Evolutionary conservation across 2,797 vertebrate genomes (phyloP).

Genomic region (Argyrosomus regius): DNA sequence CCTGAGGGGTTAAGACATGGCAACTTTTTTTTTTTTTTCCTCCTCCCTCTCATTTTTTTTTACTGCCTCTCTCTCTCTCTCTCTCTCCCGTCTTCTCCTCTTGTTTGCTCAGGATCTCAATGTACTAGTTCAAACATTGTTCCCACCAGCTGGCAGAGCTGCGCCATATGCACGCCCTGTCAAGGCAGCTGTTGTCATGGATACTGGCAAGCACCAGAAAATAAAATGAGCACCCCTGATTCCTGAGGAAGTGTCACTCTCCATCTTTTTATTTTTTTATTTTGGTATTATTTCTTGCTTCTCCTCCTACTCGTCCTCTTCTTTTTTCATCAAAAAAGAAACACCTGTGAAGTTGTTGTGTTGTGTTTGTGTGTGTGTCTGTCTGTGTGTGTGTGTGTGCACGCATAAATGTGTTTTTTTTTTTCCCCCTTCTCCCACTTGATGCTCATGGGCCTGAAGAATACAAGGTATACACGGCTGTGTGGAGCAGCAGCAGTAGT

Average conservation of each 20-base stretch:
- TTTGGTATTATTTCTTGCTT: conserved; percentile 32
- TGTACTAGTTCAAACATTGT: conserved; percentile 99
- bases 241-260: conserved; percentile 91
- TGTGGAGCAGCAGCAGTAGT: conserved; percentile 58
- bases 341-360: conserved; percentile 83
- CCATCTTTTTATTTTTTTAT: conserved; percentile 76
- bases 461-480: conserved; percentile 44
- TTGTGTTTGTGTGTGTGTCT: conserved; percentile 54
- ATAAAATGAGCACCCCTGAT: conserved; percentile 91
- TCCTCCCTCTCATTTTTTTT: not conserved
- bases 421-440: conserved; percentile 51
- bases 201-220: conserved; percentile 95
- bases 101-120: conserved; percentile 99
- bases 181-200: conserved; percentile 99
- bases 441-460: conserved; percentile 71
- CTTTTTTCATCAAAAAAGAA: conserved; percentile 70
- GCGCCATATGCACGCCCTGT: conserved; percentile 99
- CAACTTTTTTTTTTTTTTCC: conserved; percentile 88
- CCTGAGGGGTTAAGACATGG: conserved; percentile 98
- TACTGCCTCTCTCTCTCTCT: conserved; percentile 33
- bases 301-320: conserved; percentile 61
- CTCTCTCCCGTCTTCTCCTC: conserved; percentile 56
- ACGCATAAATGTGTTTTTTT: conserved; percentile 20
- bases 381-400: conserved; percentile 21
- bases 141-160: conserved; percentile 99